phyloP scores from a whole-genome alignment of 1,140 invertebrate genomes.

The Hyles vespertilio region DNA sequence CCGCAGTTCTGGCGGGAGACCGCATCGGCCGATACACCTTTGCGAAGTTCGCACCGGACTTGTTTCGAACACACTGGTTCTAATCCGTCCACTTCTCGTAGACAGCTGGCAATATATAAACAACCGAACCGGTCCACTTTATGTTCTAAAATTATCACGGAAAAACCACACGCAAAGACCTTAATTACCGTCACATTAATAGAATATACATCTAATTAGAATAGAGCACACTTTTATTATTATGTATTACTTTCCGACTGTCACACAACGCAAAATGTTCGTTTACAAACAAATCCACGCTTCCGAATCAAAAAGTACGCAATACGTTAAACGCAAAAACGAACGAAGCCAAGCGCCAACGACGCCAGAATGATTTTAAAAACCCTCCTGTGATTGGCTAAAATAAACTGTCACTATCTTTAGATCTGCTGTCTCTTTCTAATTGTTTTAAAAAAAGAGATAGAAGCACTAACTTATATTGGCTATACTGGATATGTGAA shows the following conservation, averaged over 20 bases:
- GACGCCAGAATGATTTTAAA: slow-evolving; percentile 57
- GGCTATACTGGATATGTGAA: not conserved
- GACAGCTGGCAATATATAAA: slow-evolving; percentile 47
- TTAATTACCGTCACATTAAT: slow-evolving; percentile 30
- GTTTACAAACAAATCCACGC: slow-evolving; percentile 12
- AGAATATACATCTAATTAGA: slow-evolving; percentile 16
- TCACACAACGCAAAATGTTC: slow-evolving; percentile 10
- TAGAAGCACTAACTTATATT: not conserved
- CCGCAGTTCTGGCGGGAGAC: slow-evolving; percentile 62
- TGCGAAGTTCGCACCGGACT: slow-evolving; percentile 54
- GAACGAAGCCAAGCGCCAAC: slow-evolving; percentile 48
- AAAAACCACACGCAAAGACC: slow-evolving; percentile 31
- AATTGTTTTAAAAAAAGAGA: not conserved
- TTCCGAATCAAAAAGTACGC: slow-evolving; percentile 14
- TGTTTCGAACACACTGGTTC: slow-evolving; percentile 43
- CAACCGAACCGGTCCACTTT: slow-evolving; percentile 23
- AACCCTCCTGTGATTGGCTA: slow-evolving; percentile 55
- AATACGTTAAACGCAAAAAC: slow-evolving; percentile 23
- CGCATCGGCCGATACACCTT: slow-evolving; percentile 57
- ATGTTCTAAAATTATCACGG: slow-evolving; percentile 52
- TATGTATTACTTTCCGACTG: slow-evolving; percentile 4
- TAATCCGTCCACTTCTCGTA: slow-evolving; percentile 58
- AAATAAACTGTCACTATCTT: slow-evolving; percentile 32
- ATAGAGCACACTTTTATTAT: slow-evolving; percentile 7
- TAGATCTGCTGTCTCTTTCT: not conserved